These are phyloP conservation scores for Cyprinus carpio DNA, from an alignment of 2,113 vertebrate genomes.

Conservation along the genomic window DNA sequence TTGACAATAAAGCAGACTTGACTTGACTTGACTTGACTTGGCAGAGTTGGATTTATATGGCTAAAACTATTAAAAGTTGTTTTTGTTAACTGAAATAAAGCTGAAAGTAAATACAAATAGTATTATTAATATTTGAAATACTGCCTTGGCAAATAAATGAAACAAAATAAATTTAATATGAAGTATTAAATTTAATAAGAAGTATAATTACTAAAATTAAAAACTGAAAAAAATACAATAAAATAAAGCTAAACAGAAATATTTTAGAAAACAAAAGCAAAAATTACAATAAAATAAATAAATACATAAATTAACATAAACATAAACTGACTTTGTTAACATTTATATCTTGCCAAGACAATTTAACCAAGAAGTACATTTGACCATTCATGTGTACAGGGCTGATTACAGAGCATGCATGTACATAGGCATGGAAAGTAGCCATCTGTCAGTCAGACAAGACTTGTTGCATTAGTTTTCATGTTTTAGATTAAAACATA, in stretches of 20 bases:
- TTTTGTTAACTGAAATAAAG: not conserved
- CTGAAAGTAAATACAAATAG: not conserved
- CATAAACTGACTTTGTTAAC: not conserved
- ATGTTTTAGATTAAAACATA: not conserved
- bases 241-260: not conserved
- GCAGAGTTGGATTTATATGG: too few relatives aligned
- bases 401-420: too few relatives aligned
- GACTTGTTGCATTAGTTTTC: not conserved
- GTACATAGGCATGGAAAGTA: not conserved
- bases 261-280: not conserved
- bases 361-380: not conserved
- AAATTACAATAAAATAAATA: too few relatives aligned
- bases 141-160: not conserved
- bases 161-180: not conserved
- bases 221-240: not conserved
- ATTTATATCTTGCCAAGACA: not conserved
- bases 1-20: too few relatives aligned
- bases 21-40: too few relatives aligned
- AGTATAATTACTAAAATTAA: not conserved
- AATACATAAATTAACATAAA: too few relatives aligned
- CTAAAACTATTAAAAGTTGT: too few relatives aligned
- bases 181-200: too few relatives aligned
- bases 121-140: not conserved
- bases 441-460: constrained; percentile 4
- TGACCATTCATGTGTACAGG: not conserved